Percentiles rank a stretch among this genome's conserved stretches.
These are phyloP conservation scores for Pterocles orientalis DNA, from an alignment of 2,113 vertebrate species.

Conservation along the genomic window DNA sequence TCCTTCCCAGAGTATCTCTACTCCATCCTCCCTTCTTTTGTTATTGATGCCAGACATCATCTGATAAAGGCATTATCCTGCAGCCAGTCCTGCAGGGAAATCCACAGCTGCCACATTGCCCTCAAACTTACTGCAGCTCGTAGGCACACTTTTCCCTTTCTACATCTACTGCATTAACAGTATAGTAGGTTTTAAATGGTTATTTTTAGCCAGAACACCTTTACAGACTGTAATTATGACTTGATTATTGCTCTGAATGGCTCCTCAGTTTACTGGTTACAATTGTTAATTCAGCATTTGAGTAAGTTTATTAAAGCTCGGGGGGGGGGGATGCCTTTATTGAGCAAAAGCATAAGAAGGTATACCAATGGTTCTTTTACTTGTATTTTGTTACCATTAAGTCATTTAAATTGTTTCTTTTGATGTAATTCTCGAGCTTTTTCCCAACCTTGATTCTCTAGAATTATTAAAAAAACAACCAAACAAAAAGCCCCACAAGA, in stretches of 20 bases:
- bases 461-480: not conserved
- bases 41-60: not conserved
- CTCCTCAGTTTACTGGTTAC: not conserved
- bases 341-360: not conserved
- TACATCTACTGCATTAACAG: not conserved
- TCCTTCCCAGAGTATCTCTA: not conserved
- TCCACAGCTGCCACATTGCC: not conserved
- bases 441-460: not conserved
- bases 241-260: not conserved
- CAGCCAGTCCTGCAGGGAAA: not conserved
- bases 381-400: not conserved
- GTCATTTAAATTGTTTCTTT: not conserved
- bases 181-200: not conserved
- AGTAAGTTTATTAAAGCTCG: not conserved
- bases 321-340: not conserved
- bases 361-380: not conserved
- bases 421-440: not conserved
- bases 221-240: not conserved
- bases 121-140: not conserved
- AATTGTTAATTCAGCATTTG: not conserved
- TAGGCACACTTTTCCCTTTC: not conserved
- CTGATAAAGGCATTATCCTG: not conserved
- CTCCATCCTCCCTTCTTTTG: not conserved
- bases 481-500: no score
- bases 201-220: not conserved